Percentiles rank a stretch among this genome's conserved stretches.
These are phyloP conservation scores for Rhamnusium bicolor DNA, from an alignment of 2,888 invertebrate genomes.

Conservation along the genomic window DNA sequence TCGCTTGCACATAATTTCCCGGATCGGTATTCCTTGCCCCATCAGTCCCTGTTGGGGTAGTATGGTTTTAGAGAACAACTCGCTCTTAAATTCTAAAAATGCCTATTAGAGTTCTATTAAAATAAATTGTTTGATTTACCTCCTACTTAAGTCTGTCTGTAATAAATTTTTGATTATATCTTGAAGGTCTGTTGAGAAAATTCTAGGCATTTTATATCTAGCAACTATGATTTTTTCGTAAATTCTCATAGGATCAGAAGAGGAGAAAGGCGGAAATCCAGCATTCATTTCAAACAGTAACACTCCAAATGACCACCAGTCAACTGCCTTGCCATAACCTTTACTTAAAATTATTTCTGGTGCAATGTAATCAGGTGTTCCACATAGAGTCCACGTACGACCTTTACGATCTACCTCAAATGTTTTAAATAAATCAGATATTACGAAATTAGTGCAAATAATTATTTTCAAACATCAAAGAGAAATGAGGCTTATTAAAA, in stretches of 20 bases:
- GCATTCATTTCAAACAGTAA: slow-evolving; percentile 91
- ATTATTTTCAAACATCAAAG: too few species aligned
- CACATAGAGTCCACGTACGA: slow-evolving; percentile 94
- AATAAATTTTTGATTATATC: slow-evolving; percentile 88
- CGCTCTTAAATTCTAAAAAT: too few species aligned
- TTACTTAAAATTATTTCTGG: slow-evolving; percentile 93
- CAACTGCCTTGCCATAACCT: slow-evolving; percentile 94
- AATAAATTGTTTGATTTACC: slow-evolving; percentile 64
- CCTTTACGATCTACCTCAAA: too few species aligned
- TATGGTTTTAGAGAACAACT: too few species aligned
- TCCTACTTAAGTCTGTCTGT: slow-evolving; percentile 84
- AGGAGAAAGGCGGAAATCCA: slow-evolving; percentile 94
- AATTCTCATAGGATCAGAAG: slow-evolving; percentile 92
- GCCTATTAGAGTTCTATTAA: not conserved
- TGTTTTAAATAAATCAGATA: too few species aligned
- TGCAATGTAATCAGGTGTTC: slow-evolving; percentile 96
- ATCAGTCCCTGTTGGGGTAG: too few species aligned
- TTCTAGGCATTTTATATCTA: slow-evolving; percentile 88
- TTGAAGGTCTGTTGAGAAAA: slow-evolving; percentile 86
- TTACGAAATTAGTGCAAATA: too few species aligned
- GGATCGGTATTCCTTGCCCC: too few species aligned
- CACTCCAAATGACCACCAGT: slow-evolving; percentile 97
- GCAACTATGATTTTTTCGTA: slow-evolving; percentile 95
- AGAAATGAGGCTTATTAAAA: too few species aligned
- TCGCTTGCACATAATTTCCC: too few species aligned